These are phyloP conservation scores for Prionailurus viverrinus DNA, from an alignment of 2,113 vertebrate species.

Conservation along the genomic window DNA sequence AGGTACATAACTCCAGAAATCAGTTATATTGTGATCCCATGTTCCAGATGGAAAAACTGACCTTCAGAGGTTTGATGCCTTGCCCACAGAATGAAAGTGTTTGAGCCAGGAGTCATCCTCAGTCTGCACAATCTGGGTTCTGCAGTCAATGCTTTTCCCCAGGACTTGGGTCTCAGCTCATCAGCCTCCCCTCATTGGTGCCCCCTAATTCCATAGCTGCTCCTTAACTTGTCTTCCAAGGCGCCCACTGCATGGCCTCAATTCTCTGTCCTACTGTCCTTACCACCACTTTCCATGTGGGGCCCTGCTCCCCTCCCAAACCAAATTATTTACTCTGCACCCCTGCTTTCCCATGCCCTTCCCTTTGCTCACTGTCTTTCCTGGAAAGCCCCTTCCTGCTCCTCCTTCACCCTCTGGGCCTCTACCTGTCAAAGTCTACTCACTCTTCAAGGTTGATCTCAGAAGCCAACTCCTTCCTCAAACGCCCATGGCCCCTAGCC, in stretches of 20 bases:
- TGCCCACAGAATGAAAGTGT: background rate
- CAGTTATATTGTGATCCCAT: background rate
- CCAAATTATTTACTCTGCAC: background rate
- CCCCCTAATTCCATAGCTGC: background rate
- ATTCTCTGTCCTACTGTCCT: background rate
- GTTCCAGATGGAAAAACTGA: background rate
- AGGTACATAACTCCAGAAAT: background rate
- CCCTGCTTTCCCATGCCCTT: background rate
- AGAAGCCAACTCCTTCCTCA: background rate
- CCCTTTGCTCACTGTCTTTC: background rate
- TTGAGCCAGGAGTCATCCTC: background rate
- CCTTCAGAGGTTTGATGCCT: background rate
- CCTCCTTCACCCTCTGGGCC: background rate
- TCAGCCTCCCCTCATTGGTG: background rate
- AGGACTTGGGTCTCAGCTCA: background rate
- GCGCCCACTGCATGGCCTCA: accelerated
- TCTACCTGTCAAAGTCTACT: background rate
- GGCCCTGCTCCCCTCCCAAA: background rate
- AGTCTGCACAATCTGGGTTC: background rate
- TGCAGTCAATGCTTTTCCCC: background rate
- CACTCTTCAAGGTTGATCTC: background rate
- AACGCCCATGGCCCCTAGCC: background rate
- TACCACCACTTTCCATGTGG: accelerated
- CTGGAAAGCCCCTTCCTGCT: background rate
- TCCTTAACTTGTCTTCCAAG: background rate